Evolutionary conservation across 2,113 vertebrate genomes (phyloP).

Genomic region (Neolamprologus brichardi): DNA sequence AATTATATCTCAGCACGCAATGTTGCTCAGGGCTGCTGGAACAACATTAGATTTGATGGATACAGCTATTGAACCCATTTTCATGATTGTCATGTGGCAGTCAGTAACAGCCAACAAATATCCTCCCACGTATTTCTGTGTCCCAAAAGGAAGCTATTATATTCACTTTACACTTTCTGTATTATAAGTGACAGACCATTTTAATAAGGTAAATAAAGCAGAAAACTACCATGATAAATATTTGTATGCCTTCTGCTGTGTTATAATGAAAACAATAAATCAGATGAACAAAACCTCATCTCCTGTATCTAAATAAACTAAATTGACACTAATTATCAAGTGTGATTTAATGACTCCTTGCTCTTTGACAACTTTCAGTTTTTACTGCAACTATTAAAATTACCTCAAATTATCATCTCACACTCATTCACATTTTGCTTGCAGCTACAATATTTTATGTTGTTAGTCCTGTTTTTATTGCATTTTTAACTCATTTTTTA

Average conservation of each 20-base stretch:
- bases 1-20: conserved; percentile 3
- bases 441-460: neutral
- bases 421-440: neutral
- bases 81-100: conserved; percentile 17
- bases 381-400: neutral
- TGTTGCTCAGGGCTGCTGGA: neutral
- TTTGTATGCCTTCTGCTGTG: neutral
- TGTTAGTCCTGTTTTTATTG: neutral
- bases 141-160: conserved; percentile 1
- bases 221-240: conserved; percentile 8
- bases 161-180: neutral
- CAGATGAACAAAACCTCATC: neutral
- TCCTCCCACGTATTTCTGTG: neutral
- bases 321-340: neutral
- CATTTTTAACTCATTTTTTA: neutral
- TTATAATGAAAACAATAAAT: neutral
- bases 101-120: neutral
- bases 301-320: neutral
- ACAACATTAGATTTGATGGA: conserved; percentile 30
- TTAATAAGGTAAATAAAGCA: conserved; percentile 20
- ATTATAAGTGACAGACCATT: conserved; percentile 8
- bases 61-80: neutral
- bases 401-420: neutral
- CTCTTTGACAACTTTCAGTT: neutral
- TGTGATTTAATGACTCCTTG: neutral